Conservation (phyloP, 2,113 vertebrate species). For the Lichenostomus cassidix region DNA sequence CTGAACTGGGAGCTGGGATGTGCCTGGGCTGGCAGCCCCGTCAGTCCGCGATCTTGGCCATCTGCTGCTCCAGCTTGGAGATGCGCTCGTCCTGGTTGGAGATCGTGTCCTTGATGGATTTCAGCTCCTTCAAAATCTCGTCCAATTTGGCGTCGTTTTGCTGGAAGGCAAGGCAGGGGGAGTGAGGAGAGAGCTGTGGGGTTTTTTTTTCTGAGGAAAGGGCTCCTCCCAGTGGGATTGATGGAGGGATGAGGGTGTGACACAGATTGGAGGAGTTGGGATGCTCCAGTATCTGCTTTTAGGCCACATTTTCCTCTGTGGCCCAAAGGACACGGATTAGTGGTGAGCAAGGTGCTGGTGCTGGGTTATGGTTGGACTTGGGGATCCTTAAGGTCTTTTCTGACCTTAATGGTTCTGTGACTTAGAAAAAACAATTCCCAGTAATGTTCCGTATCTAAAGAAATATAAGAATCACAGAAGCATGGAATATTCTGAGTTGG, state of each 20-base stretch:
- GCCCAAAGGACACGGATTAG: background rate
- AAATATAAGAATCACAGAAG: background rate
- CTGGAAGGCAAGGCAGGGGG: slow-evolving; percentile 52
- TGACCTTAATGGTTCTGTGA: background rate
- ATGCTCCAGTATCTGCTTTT: background rate
- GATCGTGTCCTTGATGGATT: slow-evolving; percentile 92
- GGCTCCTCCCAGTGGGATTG: background rate
- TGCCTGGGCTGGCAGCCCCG: slow-evolving; percentile 74
- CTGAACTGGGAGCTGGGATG: slow-evolving; percentile 62
- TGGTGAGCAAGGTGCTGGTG: background rate
- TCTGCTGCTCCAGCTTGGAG: slow-evolving; percentile 93
- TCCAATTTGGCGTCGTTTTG: slow-evolving; percentile 93
- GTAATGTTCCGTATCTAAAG: background rate
- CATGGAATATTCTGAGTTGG: background rate
- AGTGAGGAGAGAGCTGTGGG: background rate
- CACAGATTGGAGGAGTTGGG: background rate
- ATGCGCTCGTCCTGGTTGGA: slow-evolving; percentile 93
- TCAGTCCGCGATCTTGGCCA: slow-evolving; percentile 90
- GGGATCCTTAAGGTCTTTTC: background rate
- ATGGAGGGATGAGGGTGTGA: background rate
- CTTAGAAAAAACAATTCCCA: background rate
- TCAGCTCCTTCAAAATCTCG: slow-evolving; percentile 94
- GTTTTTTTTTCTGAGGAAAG: background rate
- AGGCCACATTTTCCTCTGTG: background rate
- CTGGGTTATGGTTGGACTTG: background rate